Evolutionary conservation across 2,797 vertebrate species (phyloP).

Genomic region (Natrix natrix): DNA sequence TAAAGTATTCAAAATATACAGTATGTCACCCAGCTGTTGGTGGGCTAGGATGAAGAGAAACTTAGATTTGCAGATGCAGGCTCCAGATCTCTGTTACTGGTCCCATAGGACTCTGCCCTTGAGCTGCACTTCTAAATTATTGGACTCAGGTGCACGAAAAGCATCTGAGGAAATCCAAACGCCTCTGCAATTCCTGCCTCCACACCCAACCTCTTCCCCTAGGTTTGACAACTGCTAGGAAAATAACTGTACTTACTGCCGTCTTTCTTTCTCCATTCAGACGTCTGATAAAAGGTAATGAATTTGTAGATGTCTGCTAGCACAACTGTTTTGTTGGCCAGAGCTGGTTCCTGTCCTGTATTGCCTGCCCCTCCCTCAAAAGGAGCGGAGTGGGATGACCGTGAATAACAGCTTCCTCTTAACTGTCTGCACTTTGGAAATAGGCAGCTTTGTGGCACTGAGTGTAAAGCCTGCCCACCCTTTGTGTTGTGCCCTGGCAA

Average conservation of each 20-base stretch:
- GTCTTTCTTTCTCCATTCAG: not conserved
- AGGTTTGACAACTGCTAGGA: not conserved
- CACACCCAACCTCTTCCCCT: not conserved
- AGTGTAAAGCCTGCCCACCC: constrained; percentile 6
- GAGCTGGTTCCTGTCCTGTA: not conserved
- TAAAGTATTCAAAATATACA: not conserved
- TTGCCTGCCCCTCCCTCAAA: not conserved
- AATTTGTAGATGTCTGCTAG: not conserved
- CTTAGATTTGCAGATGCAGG: not conserved
- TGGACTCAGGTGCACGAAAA: not conserved
- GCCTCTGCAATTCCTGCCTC: not conserved
- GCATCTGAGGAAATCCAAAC: not conserved
- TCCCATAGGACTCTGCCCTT: not conserved
- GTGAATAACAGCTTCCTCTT: constrained; percentile 20
- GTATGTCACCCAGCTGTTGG: not conserved
- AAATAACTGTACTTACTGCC: not conserved
- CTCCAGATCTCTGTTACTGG: not conserved
- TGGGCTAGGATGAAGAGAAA: not conserved
- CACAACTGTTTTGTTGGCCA: not conserved
- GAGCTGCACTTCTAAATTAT: not conserved
- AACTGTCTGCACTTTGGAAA: constrained; percentile 27
- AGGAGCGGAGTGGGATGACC: not conserved
- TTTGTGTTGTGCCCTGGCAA: constrained; percentile 12
- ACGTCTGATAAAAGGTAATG: not conserved
- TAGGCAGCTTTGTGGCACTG: constrained; percentile 6